phyloP scores from a whole-genome alignment of 2,888 invertebrate genomes.

The Polyommatus iphigenia region DNA sequence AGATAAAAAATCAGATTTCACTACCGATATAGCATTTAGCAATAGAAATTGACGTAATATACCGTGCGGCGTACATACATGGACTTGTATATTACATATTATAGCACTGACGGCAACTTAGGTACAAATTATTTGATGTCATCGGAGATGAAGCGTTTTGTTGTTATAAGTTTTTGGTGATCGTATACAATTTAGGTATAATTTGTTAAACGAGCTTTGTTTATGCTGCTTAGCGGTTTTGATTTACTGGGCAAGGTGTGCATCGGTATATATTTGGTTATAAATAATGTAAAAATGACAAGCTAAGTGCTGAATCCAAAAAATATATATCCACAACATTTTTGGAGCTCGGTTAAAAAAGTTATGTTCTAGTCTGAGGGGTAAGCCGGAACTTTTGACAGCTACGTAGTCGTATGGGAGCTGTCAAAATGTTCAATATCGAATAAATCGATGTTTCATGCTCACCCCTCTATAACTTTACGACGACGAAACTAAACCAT shows the following conservation, averaged over 20 bases:
- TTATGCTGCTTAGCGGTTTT: slow-evolving; percentile 1
- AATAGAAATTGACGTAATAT: not conserved
- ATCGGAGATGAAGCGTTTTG: not conserved
- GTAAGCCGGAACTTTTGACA: too few species aligned
- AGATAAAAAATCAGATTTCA: not conserved
- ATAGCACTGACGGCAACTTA: not conserved
- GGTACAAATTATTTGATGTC: slow-evolving; percentile 11
- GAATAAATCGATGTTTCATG: not conserved
- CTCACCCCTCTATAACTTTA: not conserved
- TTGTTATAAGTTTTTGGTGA: not conserved
- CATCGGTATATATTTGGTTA: not conserved
- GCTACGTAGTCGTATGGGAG: too few species aligned
- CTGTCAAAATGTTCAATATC: too few species aligned
- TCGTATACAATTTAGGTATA: slow-evolving; percentile 19
- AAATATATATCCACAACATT: not conserved
- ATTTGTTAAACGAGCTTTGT: not conserved
- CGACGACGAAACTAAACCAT: not conserved
- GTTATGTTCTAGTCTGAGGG: not conserved
- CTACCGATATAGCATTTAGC: slow-evolving; percentile 4
- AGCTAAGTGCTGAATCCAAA: not conserved
- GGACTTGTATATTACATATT: not conserved
- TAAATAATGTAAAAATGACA: not conserved
- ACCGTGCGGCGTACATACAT: not conserved
- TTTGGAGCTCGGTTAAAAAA: not conserved
- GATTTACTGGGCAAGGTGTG: not conserved